Percentiles rank a stretch among this genome's conserved stretches.
phyloP scores from a whole-genome alignment of 2,113 vertebrate species.

The Callorhinus ursinus region DNA sequence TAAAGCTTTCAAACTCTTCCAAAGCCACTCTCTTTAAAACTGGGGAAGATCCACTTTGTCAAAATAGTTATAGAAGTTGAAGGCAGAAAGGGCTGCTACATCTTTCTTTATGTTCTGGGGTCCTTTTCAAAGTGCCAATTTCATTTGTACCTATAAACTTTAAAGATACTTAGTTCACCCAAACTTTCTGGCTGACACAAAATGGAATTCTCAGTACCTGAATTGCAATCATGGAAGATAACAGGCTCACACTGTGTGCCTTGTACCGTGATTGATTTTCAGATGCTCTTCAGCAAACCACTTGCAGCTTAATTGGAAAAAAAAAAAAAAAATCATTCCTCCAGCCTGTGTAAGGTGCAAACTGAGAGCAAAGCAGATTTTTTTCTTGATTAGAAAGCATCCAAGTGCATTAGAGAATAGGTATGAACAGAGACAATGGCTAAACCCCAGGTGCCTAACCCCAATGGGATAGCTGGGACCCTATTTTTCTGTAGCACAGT shows the following conservation, averaged over 20 bases:
- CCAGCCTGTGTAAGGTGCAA: background rate
- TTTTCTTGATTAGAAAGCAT: background rate
- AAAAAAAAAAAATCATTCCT: slow-evolving; percentile 31
- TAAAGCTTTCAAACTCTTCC: background rate
- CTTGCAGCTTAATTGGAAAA: slow-evolving; percentile 57
- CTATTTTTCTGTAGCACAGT: background rate
- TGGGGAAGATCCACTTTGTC: background rate
- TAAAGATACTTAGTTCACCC: slow-evolving; percentile 8
- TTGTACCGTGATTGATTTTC: slow-evolving; percentile 60
- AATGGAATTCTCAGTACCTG: slow-evolving; percentile 41
- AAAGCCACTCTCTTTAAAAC: background rate
- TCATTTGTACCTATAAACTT: slow-evolving; percentile 42
- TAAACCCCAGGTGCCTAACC: background rate
- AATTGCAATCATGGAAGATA: slow-evolving; percentile 23
- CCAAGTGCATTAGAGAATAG: background rate
- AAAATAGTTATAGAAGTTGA: background rate
- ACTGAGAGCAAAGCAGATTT: background rate
- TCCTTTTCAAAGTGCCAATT: background rate
- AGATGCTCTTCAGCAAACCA: slow-evolving; percentile 28
- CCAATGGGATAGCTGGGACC: accelerated
- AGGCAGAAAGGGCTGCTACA: background rate
- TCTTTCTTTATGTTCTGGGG: background rate
- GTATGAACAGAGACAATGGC: no score
- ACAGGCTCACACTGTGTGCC: background rate
- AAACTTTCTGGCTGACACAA: slow-evolving; percentile 27